These are phyloP conservation scores for Sebastes paucispinis DNA, from an alignment of 2,797 vertebrate species.

Conservation along the genomic window DNA sequence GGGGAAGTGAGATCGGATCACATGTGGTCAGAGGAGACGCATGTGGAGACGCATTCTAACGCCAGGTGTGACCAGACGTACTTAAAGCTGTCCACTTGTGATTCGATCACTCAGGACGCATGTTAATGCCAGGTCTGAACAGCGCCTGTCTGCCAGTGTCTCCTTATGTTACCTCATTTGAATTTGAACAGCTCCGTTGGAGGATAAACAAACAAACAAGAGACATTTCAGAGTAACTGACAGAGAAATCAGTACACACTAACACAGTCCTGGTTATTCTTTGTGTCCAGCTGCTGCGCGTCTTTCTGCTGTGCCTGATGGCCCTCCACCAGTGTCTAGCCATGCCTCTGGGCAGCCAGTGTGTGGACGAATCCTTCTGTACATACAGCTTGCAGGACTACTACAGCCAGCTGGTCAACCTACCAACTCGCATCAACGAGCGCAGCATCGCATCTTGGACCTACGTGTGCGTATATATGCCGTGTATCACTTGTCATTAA, in stretches of 20 bases:
- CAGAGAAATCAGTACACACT: background rate
- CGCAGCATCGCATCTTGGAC: constrained; percentile 82
- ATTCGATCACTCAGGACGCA: too few species aligned
- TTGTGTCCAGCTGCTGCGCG: constrained; percentile 58
- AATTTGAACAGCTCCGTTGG: background rate
- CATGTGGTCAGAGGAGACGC: too few species aligned
- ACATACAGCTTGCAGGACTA: constrained; percentile 74
- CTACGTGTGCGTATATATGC: constrained; percentile 76
- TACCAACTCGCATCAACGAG: constrained; percentile 79
- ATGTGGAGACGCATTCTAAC: too few species aligned
- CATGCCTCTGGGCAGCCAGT: constrained; percentile 67
- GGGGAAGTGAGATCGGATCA: too few species aligned
- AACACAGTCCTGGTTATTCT: background rate
- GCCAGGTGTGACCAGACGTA: too few species aligned
- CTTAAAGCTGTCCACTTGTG: too few species aligned
- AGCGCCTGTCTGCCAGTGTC: background rate
- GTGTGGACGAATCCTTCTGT: constrained; percentile 77
- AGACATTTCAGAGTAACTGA: background rate
- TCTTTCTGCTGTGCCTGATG: constrained; percentile 69
- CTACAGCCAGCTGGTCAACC: constrained; percentile 72
- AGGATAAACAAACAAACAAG: background rate
- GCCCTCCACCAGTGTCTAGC: constrained; percentile 59
- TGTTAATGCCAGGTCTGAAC: too few species aligned
- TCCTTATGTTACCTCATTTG: background rate
- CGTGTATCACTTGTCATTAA: background rate